Conservation (phyloP, 2,113 vertebrate species). For the Papio anubis region DNA sequence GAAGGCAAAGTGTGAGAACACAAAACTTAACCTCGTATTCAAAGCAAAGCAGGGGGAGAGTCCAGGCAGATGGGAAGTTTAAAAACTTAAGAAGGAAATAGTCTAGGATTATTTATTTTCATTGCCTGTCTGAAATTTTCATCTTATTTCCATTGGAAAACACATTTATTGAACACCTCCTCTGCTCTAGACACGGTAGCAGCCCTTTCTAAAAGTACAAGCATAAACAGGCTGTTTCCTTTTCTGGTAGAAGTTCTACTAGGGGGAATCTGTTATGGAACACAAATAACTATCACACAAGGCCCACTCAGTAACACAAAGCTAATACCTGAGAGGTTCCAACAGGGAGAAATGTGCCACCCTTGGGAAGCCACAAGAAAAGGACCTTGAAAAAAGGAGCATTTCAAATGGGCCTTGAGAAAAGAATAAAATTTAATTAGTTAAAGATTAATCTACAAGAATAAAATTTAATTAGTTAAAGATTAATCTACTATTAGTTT, state of each 20-base stretch:
- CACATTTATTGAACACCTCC: background rate
- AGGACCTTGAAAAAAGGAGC: background rate
- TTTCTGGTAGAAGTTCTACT: background rate
- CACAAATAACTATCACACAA: background rate
- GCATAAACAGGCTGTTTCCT: background rate
- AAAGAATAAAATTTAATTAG: background rate
- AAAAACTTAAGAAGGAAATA: background rate
- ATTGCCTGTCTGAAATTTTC: background rate
- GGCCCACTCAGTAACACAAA: background rate
- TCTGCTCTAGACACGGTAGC: background rate
- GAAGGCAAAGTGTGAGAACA: background rate
- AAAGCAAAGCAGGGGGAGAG: background rate
- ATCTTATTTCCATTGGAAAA: background rate
- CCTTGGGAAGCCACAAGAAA: background rate
- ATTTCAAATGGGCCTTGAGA: background rate
- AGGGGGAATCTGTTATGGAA: background rate
- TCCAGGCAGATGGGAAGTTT: background rate
- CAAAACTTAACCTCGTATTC: background rate
- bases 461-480: background rate
- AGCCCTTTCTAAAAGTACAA: background rate
- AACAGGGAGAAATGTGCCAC: background rate
- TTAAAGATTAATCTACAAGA: background rate
- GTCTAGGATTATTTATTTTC: background rate
- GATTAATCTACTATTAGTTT: too few species aligned
- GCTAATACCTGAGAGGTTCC: background rate